Evolutionary conservation across 2,797 vertebrate genomes (phyloP), one percentile per base, ranked within the genome.

Genomic region (Anguilla obscura): DNA sequence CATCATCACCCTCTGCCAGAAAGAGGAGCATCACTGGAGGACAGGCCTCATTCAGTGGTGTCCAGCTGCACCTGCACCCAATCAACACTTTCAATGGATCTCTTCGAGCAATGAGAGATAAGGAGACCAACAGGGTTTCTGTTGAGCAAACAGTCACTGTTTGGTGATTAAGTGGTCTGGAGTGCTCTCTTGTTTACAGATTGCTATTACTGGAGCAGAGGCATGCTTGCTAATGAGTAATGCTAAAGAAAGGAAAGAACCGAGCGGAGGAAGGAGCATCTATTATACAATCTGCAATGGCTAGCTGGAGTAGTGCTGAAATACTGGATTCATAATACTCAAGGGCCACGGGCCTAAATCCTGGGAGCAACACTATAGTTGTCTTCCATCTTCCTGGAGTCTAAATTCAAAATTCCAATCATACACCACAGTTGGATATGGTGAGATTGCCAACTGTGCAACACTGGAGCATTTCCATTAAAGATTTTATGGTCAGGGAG

Each of bases 131-230:
- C 4, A 66, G 87, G 40, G 33, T 24, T 58, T 76, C 36, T 54
- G 52, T 40, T 33, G 12, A 79, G 83, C 45, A 85, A 88, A 76
- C 50, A 85, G 84, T 85, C 66, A 71, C 66, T 16, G 83, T 76
- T 88, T 36, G 84, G 84, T 89, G 87, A 90, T 90, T 89, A 89
- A 90, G 86, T 88, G 88, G 86, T 54, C 89, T 89, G 90, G 88
- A 89, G 89, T 89, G 87, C 89, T 90, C 90, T 16, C 90, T 89
- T 91, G 90, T 92, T 90, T 91, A 87, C 88, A 89, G 89, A 91
- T 86, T 10, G 88, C 86, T 89, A 87, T 89, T 85, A 89, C 87
- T 87, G 84, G 4, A 36, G 88, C 82, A 52, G 86, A 87, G 90
- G 86, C 86, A 79, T 90, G 90, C 89, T 92, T 92, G 86, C 89